A percentile compares a stretch with the other conserved stretches of the same genome.
These are phyloP conservation scores for Idaea dimidiata DNA, from an alignment of 2,888 invertebrate genomes.

Conservation along the genomic window DNA sequence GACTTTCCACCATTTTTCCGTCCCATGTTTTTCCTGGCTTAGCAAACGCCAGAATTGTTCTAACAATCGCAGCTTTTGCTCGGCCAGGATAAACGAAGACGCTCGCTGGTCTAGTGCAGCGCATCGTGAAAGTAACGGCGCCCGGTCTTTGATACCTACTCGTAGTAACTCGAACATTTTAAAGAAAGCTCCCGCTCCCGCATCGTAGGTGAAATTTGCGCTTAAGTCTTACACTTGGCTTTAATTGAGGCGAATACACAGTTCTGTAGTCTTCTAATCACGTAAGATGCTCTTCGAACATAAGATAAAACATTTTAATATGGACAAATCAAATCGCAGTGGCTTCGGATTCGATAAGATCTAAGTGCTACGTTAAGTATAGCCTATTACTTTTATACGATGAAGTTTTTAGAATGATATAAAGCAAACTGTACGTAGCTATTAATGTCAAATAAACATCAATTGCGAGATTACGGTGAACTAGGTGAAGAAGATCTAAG, in stretches of 20 bases:
- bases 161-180: no score
- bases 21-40: no score
- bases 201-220: no score
- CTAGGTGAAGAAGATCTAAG: background rate
- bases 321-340: background rate
- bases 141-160: no score
- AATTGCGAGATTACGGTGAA: background rate
- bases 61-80: no score
- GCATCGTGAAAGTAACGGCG: no score
- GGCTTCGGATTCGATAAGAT: background rate
- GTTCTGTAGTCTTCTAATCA: background rate
- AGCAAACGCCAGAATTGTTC: no score
- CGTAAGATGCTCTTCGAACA: background rate
- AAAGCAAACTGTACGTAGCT: background rate
- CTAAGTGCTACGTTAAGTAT: background rate
- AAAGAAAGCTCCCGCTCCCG: no score
- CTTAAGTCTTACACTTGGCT: background rate
- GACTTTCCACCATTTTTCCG: no score
- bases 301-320: background rate
- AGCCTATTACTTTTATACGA: background rate
- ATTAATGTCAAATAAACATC: background rate
- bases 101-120: no score
- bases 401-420: background rate
- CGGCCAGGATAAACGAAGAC: no score
- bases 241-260: background rate